Percentiles rank a stretch among this genome's conserved stretches.
These are phyloP conservation scores for Papilio dardanus DNA, from an alignment of 1,140 invertebrate species.

Conservation along the genomic window DNA sequence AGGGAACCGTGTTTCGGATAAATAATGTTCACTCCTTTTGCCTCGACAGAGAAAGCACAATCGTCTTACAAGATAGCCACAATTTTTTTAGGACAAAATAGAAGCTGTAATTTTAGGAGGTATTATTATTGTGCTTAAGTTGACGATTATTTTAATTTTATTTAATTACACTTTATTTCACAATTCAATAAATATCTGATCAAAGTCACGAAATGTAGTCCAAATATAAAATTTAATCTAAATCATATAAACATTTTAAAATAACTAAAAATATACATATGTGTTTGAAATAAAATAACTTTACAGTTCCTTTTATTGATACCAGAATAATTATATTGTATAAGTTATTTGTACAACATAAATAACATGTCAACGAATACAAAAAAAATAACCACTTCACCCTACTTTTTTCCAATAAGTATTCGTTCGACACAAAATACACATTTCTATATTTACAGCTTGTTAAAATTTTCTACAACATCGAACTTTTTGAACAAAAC, in stretches of 20 bases:
- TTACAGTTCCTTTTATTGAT: too few relatives aligned
- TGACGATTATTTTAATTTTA: not conserved
- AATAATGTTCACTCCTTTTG: constrained; percentile 35
- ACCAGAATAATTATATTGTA: not conserved
- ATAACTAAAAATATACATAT: too few relatives aligned
- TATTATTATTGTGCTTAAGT: not conserved
- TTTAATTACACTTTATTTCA: not conserved
- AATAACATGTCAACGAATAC: not conserved
- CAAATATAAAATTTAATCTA: not conserved
- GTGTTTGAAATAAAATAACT: too few relatives aligned
- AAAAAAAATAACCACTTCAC: not conserved
- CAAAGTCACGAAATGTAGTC: not conserved
- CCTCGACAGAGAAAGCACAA: constrained; percentile 27
- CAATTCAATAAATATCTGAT: not conserved
- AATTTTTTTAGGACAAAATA: not conserved
- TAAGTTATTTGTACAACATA: not conserved
- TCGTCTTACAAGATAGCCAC: not conserved
- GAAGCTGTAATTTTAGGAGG: not conserved
- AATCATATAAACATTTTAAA: too few relatives aligned
- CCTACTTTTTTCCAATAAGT: not conserved
- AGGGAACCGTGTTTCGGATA: constrained; percentile 36
- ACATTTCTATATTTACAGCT: constrained; percentile 8
- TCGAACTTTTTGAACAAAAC: constrained; percentile 7
- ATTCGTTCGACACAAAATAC: not conserved
- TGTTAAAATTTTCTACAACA: constrained; percentile 26